A percentile compares a stretch with the other conserved stretches of the same genome.
Evolutionary conservation across 2,888 invertebrate species (phyloP).

Genomic region (Cartodere bifasciata): DNA sequence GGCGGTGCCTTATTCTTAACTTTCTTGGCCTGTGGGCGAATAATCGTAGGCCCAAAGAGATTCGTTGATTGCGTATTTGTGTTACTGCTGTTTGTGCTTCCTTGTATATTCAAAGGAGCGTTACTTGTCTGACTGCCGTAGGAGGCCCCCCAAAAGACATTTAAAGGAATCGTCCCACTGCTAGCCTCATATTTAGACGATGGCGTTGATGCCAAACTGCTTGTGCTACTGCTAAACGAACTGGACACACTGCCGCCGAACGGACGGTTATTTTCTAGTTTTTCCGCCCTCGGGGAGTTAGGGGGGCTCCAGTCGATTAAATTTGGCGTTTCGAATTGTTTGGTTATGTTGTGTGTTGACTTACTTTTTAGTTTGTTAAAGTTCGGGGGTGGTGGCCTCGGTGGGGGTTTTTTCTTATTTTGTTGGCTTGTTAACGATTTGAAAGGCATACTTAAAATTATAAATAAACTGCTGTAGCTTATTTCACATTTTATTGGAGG

Average conservation of each 20-base stretch:
- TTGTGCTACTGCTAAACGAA: constrained; percentile 35
- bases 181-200: no score
- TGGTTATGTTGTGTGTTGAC: constrained; percentile 28
- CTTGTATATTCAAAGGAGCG: constrained; percentile 4
- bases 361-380: constrained; percentile 29
- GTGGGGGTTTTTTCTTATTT: constrained; percentile 55
- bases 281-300: constrained; percentile 30
- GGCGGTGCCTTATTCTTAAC: constrained; percentile 17
- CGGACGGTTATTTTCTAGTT: constrained; percentile 19
- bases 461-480: no score
- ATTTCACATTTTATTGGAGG: no score
- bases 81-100: no score
- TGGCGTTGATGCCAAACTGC: constrained; percentile 47
- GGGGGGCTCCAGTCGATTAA: constrained; percentile 41
- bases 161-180: no score
- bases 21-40: constrained; percentile 43
- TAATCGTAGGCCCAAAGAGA: constrained; percentile 55
- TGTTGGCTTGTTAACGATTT: constrained; percentile 13
- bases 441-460: no score
- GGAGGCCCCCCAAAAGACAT: constrained; percentile 3
- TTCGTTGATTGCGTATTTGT: constrained; percentile 26
- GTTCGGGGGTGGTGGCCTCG: constrained; percentile 58
- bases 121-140: constrained; percentile 6
- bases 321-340: constrained; percentile 32
- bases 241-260: constrained; percentile 33